Evolutionary conservation across 2,797 vertebrate species (phyloP), one percentile per base, ranked within the genome.

Genomic region (Bovichtus diacanthus): DNA sequence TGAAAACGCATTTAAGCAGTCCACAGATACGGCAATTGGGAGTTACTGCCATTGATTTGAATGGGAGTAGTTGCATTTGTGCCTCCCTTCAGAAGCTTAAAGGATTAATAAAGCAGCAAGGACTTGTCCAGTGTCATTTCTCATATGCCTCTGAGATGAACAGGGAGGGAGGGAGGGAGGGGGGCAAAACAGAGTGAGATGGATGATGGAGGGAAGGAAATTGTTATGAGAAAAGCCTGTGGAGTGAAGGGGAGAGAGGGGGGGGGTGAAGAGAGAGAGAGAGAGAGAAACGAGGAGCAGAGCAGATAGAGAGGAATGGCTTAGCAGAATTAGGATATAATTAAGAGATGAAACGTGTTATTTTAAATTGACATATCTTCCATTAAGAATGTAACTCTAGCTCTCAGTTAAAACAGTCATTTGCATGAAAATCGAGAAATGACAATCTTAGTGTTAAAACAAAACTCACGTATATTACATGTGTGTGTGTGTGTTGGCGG

Each of bases 91-190:
- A 86, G 85, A 88, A 88, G 89, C 90, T 90, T 88, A 93, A 90
- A 89, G 86, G 90, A 92, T 92, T 92, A 91, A 90, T 91, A 91
- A 89, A 88, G 86, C 87, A 86, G 87, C 88, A 76, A 92, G 84
- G 89, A 92, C 82, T 90, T 76, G 88, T 87, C 88, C 86, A 85
- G 88, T 88, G 82, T 86, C 87, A 86, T 90, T 88, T 76, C 84
- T 87, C 85, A 86, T 87, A 76, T 90, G 86, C 82, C 76, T 92
- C 75, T 29, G 82, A 91, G 84, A 90, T 80, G 78, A 87, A 78
- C 56, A 10, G 67, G 56, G 77, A 76, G 53, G 72, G 69, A 61
- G 77, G 49, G 72, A 68, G 58, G 77, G 68, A 60, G 81, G 53
- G 70, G 31, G 64, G 65, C 38, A 69, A 79, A 78, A 81, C 44